phyloP scores from a whole-genome alignment of 30 jellyfish, hydroid and myxozoan genomes.

The Sanderia malayensis region DNA sequence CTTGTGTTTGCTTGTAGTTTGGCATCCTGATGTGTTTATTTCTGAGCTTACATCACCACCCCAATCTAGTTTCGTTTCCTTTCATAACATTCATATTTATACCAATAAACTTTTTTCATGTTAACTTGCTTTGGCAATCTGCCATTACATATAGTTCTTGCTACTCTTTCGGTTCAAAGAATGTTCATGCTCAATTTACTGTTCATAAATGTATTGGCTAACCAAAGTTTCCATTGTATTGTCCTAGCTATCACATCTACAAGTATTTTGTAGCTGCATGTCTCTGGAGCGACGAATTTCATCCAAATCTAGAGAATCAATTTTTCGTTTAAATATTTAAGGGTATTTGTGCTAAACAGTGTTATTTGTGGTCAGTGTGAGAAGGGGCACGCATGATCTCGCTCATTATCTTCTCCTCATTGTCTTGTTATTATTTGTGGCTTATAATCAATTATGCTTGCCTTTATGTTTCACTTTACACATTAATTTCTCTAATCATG shows the following conservation, averaged over 20 bases:
- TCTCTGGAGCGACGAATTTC: too few species aligned
- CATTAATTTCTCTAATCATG: not conserved
- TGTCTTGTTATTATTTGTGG: constrained; percentile 14
- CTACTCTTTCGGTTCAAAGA: not conserved
- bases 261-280: too few species aligned
- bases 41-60: too few species aligned
- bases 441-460: constrained; percentile 1
- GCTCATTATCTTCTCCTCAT: not conserved
- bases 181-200: not conserved
- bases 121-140: not conserved
- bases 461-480: constrained; percentile 2
- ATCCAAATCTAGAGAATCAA: too few species aligned
- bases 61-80: too few species aligned
- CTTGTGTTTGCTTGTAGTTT: too few species aligned
- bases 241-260: too few species aligned
- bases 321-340: not conserved
- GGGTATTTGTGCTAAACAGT: not conserved
- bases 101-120: too few species aligned
- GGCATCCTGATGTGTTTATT: not conserved
- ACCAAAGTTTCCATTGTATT: not conserved
- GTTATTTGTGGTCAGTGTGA: not conserved
- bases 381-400: not conserved
- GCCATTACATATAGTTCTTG: not conserved
- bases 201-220: not conserved
- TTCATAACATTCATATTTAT: too few species aligned